Percentiles rank a stretch among this genome's conserved stretches.
phyloP scores from a whole-genome alignment of 2,888 invertebrate genomes.

The Apamea epomidion region DNA sequence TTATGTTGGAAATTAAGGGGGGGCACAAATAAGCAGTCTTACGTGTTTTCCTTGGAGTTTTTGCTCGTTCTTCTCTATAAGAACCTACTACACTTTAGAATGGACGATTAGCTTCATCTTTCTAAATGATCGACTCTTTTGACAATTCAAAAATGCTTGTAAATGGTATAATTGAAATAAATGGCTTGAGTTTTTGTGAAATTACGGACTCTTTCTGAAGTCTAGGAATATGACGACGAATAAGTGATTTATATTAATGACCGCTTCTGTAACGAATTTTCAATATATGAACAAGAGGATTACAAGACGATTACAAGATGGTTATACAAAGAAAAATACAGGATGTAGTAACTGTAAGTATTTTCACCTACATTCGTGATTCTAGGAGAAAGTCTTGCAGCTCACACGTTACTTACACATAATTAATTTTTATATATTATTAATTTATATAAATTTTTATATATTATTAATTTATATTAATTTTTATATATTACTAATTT shows the following conservation, averaged over 20 bases:
- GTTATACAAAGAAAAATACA: neutral
- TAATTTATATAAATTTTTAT: too few relatives aligned
- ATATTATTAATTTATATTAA: too few relatives aligned
- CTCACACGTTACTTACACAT: constrained; percentile 8
- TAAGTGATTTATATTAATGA: neutral
- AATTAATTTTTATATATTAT: constrained; percentile 27
- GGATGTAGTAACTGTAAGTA: neutral
- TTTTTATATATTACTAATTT: too few relatives aligned
- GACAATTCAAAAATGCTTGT: too few relatives aligned
- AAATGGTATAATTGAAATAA: too few relatives aligned
- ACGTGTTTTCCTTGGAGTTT: too few relatives aligned
- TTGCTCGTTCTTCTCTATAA: too few relatives aligned
- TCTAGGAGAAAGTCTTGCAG: constrained; percentile 10
- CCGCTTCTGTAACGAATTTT: neutral
- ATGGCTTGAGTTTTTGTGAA: neutral
- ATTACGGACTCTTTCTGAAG: neutral
- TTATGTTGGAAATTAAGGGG: neutral
- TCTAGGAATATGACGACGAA: neutral
- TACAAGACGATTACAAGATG: too few relatives aligned
- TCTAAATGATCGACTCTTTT: too few relatives aligned
- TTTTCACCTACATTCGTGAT: neutral
- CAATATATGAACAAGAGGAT: neutral
- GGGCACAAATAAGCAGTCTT: too few relatives aligned
- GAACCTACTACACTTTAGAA: too few relatives aligned
- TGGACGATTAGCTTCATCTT: too few relatives aligned